These are phyloP conservation scores for Hydrolagus affinis DNA, from an alignment of 2,113 vertebrate species.

Conservation along the genomic window DNA sequence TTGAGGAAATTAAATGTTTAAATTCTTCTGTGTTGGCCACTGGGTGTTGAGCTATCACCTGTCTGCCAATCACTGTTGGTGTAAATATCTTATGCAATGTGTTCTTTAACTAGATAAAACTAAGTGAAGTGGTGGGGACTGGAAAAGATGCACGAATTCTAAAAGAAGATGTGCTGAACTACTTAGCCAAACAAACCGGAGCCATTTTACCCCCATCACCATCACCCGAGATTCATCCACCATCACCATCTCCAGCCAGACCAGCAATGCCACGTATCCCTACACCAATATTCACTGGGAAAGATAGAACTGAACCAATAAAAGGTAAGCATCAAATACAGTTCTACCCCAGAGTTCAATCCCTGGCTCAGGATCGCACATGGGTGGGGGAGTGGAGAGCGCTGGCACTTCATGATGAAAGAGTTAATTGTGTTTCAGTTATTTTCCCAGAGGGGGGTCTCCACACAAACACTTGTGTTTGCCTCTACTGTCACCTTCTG, in stretches of 20 bases:
- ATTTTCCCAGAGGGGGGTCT: too few species aligned
- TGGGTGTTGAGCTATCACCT: neutral
- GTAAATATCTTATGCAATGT: constrained; percentile 8
- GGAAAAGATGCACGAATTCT: constrained; percentile 91
- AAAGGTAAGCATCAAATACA: constrained; percentile 62
- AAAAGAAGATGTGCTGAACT: constrained; percentile 94
- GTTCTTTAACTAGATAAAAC: constrained; percentile 72
- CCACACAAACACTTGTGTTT: too few species aligned
- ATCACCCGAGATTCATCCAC: constrained; percentile 66
- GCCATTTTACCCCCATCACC: constrained; percentile 84
- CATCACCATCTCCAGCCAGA: constrained; percentile 41
- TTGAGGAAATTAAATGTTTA: neutral
- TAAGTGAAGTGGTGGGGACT: constrained; percentile 86
- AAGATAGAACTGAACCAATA: constrained; percentile 75
- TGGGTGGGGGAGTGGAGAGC: too few species aligned
- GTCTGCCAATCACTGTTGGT: neutral
- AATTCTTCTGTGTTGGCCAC: neutral
- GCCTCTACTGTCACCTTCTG: too few species aligned
- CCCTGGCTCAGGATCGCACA: too few species aligned
- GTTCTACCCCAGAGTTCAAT: too few species aligned
- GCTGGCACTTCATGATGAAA: too few species aligned
- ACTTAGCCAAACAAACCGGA: constrained; percentile 85
- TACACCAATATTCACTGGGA: constrained; percentile 62
- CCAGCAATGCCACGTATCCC: constrained; percentile 45
- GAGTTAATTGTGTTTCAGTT: too few species aligned